Evolutionary conservation across 2,888 invertebrate species (phyloP).

Genomic region (Agelastica alni): DNA sequence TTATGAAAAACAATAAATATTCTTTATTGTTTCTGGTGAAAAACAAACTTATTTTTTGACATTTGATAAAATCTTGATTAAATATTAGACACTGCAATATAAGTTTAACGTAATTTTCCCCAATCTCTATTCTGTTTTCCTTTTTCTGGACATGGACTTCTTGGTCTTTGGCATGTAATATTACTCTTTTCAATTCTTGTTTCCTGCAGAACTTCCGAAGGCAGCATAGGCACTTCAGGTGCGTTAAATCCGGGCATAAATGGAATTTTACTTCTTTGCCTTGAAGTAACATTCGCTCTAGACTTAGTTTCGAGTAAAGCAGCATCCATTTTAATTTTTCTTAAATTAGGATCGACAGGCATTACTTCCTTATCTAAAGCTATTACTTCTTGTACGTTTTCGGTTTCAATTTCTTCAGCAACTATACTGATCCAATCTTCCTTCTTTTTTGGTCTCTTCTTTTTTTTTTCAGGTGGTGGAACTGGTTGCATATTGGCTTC

Average conservation of each 20-base stretch:
- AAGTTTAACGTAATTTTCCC: no score
- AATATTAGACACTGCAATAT: no score
- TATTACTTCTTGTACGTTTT: constrained; percentile 27
- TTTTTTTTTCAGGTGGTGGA: constrained; percentile 15
- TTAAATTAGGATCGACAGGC: neutral
- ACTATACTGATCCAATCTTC: constrained; percentile 35
- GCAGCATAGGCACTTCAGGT: constrained; percentile 3
- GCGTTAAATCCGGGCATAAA: constrained; percentile 30
- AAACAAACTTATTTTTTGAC: no score
- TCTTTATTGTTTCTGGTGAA: no score
- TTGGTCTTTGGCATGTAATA: constrained; percentile 22
- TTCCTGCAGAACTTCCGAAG: constrained; percentile 11
- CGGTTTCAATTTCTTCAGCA: constrained; percentile 38
- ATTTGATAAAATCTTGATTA: no score
- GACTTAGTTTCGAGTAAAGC: neutral
- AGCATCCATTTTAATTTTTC: constrained; percentile 1
- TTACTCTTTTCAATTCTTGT: constrained; percentile 21
- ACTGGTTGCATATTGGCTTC: constrained; percentile 14
- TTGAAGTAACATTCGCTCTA: neutral
- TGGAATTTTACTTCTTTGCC: constrained; percentile 11
- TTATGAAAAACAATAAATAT: no score
- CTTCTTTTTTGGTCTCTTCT: constrained; percentile 26
- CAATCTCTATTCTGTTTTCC: no score
- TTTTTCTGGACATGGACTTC: no score
- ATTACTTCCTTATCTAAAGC: constrained; percentile 17